A percentile compares a stretch with the other conserved stretches of the same genome.
Evolutionary conservation across 2,888 invertebrate genomes (phyloP).

Genomic region (Auanema sp.): DNA sequence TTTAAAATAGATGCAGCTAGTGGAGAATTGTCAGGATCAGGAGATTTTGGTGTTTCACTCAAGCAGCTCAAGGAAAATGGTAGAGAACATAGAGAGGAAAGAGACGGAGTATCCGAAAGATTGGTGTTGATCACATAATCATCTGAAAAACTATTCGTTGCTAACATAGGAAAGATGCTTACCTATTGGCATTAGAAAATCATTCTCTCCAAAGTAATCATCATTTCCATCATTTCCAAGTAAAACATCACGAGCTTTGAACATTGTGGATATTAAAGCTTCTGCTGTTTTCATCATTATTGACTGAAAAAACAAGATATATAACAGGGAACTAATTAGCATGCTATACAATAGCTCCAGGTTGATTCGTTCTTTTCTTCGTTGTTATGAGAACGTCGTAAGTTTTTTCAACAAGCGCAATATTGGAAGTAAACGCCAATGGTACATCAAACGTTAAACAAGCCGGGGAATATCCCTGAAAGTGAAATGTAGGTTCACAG

Average conservation of each 20-base stretch:
- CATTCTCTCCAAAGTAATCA: not conserved
- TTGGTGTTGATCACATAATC: not conserved
- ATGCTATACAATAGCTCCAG: not conserved
- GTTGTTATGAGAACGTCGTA: not conserved
- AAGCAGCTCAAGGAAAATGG: constrained; percentile 17
- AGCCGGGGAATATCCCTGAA: not conserved
- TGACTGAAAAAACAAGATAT: constrained; percentile 18
- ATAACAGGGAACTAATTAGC: not conserved
- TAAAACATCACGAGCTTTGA: constrained; percentile 25
- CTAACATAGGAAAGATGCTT: not conserved
- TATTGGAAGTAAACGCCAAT: not conserved
- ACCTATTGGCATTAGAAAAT: not conserved
- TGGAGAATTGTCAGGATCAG: constrained; percentile 57
- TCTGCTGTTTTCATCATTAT: constrained; percentile 28
- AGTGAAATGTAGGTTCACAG: not conserved
- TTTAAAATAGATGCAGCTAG: constrained; percentile 57
- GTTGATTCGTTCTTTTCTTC: constrained; percentile 8
- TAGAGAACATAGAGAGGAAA: not conserved
- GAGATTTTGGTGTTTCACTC: constrained; percentile 31
- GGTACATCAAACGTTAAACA: not conserved
- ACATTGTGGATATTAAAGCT: constrained; percentile 20
- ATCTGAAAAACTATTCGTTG: not conserved
- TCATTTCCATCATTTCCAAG: constrained; percentile 9
- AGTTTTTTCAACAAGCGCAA: not conserved
- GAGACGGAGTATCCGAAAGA: not conserved